A percentile compares a stretch with the other conserved stretches of the same genome.
Conservation (phyloP, 92 coral and sea anemone species). For the Zoanthus sansibaricus region DNA sequence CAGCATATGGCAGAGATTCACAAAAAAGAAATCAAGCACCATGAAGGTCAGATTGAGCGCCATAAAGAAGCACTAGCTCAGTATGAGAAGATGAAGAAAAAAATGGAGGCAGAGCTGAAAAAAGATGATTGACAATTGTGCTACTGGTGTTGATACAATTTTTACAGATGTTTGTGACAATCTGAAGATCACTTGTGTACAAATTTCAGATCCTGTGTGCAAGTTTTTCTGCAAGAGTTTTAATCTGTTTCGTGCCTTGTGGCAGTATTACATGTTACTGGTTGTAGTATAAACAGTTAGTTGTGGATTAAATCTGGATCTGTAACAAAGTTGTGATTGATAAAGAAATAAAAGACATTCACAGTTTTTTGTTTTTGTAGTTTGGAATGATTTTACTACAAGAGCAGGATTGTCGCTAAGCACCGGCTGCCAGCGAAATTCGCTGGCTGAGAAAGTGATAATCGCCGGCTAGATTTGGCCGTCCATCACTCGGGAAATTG, state of each 20-base stretch:
- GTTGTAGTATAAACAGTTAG: not conserved
- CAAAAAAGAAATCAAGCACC: constrained; percentile 85
- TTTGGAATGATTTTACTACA: too few species aligned
- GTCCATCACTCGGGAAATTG: too few species aligned
- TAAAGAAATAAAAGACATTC: not conserved
- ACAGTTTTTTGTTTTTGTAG: not conserved
- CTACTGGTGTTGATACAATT: not conserved
- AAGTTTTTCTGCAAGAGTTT: not conserved
- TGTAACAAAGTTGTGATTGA: not conserved
- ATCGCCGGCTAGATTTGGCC: too few species aligned
- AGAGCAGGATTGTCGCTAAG: too few species aligned
- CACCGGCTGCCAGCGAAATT: too few species aligned
- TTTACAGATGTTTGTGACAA: not conserved
- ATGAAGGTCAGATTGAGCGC: constrained; percentile 81
- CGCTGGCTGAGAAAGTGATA: too few species aligned
- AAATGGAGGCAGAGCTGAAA: constrained; percentile 44
- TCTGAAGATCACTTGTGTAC: not conserved
- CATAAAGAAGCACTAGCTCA: constrained; percentile 82
- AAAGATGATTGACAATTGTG: constrained; percentile 4
- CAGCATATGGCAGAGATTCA: constrained; percentile 69
- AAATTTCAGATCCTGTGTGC: not conserved
- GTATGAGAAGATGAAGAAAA: constrained; percentile 69
- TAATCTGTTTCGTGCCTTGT: not conserved
- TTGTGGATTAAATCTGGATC: not conserved
- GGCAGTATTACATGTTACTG: not conserved